These are phyloP conservation scores for Antennarius striatus DNA, from an alignment of 2,113 vertebrate species.

Conservation along the genomic window DNA sequence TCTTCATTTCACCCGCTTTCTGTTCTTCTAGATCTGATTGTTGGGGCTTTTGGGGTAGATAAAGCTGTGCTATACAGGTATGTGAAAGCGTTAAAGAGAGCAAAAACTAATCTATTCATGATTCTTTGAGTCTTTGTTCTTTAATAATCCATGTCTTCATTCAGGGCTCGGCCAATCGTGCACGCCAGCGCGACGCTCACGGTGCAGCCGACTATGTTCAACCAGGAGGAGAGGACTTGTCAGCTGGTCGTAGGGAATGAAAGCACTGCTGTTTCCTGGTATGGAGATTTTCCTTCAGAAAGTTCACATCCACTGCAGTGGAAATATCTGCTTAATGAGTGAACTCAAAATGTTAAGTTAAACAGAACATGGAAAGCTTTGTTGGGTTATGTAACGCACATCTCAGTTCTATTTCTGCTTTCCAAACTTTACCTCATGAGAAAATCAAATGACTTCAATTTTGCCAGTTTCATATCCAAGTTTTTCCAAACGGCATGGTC, in stretches of 20 bases:
- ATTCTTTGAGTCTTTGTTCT: background rate
- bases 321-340: background rate
- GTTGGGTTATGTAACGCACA: slow-evolving; percentile 40
- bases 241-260: slow-evolving; percentile 54
- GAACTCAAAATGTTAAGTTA: background rate
- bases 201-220: slow-evolving; percentile 88
- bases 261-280: slow-evolving; percentile 84
- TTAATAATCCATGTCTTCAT: background rate
- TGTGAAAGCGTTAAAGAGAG: background rate
- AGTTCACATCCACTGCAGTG: too few species aligned
- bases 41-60: slow-evolving; percentile 90
- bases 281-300: slow-evolving; percentile 36
- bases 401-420: slow-evolving; percentile 30
- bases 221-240: slow-evolving; percentile 88
- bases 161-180: slow-evolving; percentile 89
- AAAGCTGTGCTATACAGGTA: slow-evolving; percentile 89
- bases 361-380: slow-evolving; percentile 45
- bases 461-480: slow-evolving; percentile 49
- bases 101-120: background rate
- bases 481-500: slow-evolving; percentile 10
- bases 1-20: background rate
- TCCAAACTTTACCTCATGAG: slow-evolving; percentile 43
- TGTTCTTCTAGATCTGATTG: slow-evolving; percentile 84
- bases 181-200: slow-evolving; percentile 82
- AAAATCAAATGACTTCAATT: slow-evolving; percentile 58